Evolutionary conservation across 2,888 invertebrate species (phyloP), one percentile per base, ranked within the genome.

Genomic region (Endotricha flammealis): DNA sequence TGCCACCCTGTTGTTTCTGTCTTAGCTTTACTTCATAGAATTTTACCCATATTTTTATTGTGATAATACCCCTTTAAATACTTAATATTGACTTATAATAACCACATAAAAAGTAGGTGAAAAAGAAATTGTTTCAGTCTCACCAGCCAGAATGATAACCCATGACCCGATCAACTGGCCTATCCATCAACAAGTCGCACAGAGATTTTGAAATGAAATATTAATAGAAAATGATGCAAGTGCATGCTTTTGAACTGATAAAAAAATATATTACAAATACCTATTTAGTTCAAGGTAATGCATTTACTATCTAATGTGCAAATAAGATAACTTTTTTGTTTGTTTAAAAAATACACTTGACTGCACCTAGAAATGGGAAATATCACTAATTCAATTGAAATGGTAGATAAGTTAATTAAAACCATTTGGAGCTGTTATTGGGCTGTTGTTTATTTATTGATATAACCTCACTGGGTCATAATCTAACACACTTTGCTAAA

Each of bases 291-390:
- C 20, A 20, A 20, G 20, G 20, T n/a, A 20, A 20, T 20, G 20
- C 6, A 20, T 20, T 3, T 20, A 7, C 20, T 20, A 7, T 20
- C 4, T 20, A 6, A 20, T 7, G 7, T 20, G 6, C 32, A 43
- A 48, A 48, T 55, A 49, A 54, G 20, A 20, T 20, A 20, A 20
- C 6, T 2, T 20, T 20, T 20, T 20, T 20, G 20, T 20, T 4
- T 20, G n/a, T 20, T 20, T 20, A 6, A 2, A 2, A 6, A 6
- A 6, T 20, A 4, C 6, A 20, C 20, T n/a, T n/a, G n/a, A 20
- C 20, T 20, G 20, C 20, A 20, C 20, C 20, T n/a, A 20, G 7
- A 2, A 2, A 6, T 4, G 20, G 20, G n/a, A 20, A 6, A 2
- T 6, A n/a, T 20, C n/a, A n/a, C 3, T 20, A 6, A 20, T 6